These are phyloP conservation scores for Meloidogyne chitwoodi DNA, from an alignment of 1,140 invertebrate genomes.

Conservation along the genomic window DNA sequence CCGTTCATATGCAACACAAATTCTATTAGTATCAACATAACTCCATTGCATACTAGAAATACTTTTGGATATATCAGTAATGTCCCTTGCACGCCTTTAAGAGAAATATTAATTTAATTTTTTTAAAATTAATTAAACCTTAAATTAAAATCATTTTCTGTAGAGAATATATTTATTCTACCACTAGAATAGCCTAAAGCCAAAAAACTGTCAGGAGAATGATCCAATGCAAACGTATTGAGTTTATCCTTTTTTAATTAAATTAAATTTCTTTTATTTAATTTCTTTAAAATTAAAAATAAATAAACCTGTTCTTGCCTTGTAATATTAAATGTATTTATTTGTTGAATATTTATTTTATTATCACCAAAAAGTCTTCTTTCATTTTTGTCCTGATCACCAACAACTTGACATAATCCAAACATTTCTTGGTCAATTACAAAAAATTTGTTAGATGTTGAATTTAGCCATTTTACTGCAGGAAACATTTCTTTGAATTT, in stretches of 20 bases:
- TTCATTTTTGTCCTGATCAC: background rate
- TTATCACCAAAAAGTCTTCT: background rate
- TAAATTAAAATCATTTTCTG: background rate
- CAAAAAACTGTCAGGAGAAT: slow-evolving; percentile 15
- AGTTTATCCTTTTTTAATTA: slow-evolving; percentile 20
- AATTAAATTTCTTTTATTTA: no score
- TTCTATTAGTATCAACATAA: background rate
- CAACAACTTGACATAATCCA: slow-evolving; percentile 7
- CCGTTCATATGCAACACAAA: slow-evolving; percentile 31
- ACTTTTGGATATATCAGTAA: slow-evolving; percentile 24
- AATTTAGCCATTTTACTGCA: slow-evolving; percentile 20
- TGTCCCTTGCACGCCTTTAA: slow-evolving; percentile 18
- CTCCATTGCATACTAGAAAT: slow-evolving; percentile 28
- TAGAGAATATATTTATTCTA: slow-evolving; percentile 15
- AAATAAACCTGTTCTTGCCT: slow-evolving; percentile 27
- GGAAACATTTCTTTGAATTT: background rate
- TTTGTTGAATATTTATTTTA: background rate
- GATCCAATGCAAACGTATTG: slow-evolving; percentile 16
- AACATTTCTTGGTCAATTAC: slow-evolving; percentile 19
- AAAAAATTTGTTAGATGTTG: slow-evolving; percentile 8
- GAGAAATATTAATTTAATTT: background rate
- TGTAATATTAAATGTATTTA: background rate
- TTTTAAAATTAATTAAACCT: slow-evolving; percentile 9
- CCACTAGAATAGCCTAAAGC: slow-evolving; percentile 25
- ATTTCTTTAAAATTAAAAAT: no score